Evolutionary conservation across 2,797 vertebrate genomes (phyloP), one percentile per base, ranked within the genome.

Genomic region (Phataginus tetradactyla): DNA sequence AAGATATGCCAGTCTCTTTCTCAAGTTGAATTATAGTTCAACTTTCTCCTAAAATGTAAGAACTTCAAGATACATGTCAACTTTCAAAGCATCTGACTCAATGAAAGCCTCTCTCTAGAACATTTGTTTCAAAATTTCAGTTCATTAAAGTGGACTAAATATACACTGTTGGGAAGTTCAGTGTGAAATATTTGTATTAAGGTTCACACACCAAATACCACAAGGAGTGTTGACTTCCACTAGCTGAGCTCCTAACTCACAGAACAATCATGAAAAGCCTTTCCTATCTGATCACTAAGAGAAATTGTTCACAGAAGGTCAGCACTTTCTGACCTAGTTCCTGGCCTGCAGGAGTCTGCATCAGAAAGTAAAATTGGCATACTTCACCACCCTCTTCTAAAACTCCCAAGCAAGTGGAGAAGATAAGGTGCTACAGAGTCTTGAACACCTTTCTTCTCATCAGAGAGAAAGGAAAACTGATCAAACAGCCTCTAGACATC

Each of bases 291-390:
- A 95, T 96, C 91, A 96, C 86, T 81, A 90, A 77, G 78, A 95
- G 88, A 96, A 80, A 86, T 72, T 1, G 84, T 95, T 91, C 63
- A 18, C 85, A 96, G 96, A 90, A 97, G 98, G 98, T 97, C 97
- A 97, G 92, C 86, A 92, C 97, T 92, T 94, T 98, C 80, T n/a
- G 32, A 97, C 98, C 98, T 72, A 98, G 93, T 97, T 98, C 97
- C 95, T 95, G 96, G 94, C 88, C 97, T 94, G 96, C 95, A 97
- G 97, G 92, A 97, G 90, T 77, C 89, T 94, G 94, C 86, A 93
- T 95, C 87, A 96, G 94, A 97, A 98, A 98, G 97, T 95, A 97
- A 98, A 98, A 96, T 6, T 86, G 86, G 93, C 96, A 5, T 72
- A 98, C 95, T 98, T 98, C 96, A 96, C 93, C 13, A 75, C 51